Conservation (phyloP, 2,797 vertebrate genomes). For the Enteromius fasciolatus region DNA sequence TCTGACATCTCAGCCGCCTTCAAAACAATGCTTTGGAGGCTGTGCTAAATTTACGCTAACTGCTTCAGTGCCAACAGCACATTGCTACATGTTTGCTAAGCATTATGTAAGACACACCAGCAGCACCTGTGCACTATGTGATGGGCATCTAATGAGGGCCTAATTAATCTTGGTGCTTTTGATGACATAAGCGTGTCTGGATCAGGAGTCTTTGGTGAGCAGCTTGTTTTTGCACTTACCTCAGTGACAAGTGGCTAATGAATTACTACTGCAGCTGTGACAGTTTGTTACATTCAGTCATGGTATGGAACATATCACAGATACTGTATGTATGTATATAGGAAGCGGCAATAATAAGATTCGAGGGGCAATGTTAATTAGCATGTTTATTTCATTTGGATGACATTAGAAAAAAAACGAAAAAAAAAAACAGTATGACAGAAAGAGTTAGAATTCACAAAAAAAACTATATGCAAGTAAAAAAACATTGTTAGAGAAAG, state of each 20-base stretch:
- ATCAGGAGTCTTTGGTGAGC: slow-evolving; percentile 44
- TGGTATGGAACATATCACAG: slow-evolving; percentile 55
- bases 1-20: neutral
- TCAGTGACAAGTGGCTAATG: slow-evolving; percentile 53
- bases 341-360: neutral
- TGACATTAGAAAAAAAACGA: neutral
- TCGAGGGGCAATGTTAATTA: slow-evolving; percentile 1
- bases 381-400: neutral
- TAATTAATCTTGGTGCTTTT: slow-evolving; percentile 59
- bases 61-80: slow-evolving; percentile 20
- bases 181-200: slow-evolving; percentile 49
- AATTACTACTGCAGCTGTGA: slow-evolving; percentile 50
- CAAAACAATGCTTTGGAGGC: neutral
- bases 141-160: slow-evolving; percentile 59
- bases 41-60: neutral
- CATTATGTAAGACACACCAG: slow-evolving; percentile 34
- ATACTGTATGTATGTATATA: slow-evolving; percentile 2
- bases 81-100: slow-evolving; percentile 26
- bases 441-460: neutral
- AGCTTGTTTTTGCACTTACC: slow-evolving; percentile 40
- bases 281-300: slow-evolving; percentile 55
- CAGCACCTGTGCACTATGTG: slow-evolving; percentile 30
- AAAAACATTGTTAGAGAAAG: neutral
- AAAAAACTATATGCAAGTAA: neutral
- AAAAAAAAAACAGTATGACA: neutral